phyloP scores from a whole-genome alignment of 2,113 vertebrate genomes.

The Rhynchomys soricoides region DNA sequence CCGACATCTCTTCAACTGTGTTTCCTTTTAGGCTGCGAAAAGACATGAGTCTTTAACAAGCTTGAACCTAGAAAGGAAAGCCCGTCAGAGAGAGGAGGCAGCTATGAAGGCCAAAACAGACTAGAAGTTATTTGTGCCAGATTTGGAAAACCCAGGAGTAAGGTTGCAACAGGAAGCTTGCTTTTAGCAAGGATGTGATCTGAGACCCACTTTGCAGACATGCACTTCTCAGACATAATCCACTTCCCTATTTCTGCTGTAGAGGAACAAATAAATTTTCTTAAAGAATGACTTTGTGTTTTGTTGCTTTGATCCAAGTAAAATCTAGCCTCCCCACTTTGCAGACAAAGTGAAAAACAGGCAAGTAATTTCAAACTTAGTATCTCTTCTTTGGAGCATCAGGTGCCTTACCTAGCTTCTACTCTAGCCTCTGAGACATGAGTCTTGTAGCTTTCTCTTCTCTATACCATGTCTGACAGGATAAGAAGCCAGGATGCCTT shows the following conservation, averaged over 20 bases:
- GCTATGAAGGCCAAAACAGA: slow-evolving; percentile 74
- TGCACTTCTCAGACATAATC: background rate
- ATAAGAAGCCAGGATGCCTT: background rate
- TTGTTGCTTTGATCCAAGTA: slow-evolving; percentile 50
- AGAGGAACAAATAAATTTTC: slow-evolving; percentile 75
- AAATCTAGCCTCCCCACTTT: slow-evolving; percentile 31
- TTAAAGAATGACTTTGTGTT: slow-evolving; percentile 49
- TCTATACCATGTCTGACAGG: background rate
- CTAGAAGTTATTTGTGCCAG: slow-evolving; percentile 17
- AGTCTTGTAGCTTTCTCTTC: background rate
- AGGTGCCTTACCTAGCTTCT: background rate
- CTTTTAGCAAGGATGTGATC: background rate
- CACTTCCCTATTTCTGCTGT: slow-evolving; percentile 17
- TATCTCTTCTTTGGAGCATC: slow-evolving; percentile 3
- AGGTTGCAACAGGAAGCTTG: background rate
- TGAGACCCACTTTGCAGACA: background rate
- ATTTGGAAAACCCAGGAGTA: slow-evolving; percentile 48
- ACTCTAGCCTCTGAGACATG: background rate
- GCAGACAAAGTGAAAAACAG: slow-evolving; percentile 60
- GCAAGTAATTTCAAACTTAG: slow-evolving; percentile 2
- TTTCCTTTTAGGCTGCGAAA: slow-evolving; percentile 85
- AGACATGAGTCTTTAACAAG: slow-evolving; percentile 88
- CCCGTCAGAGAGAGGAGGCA: slow-evolving; percentile 84
- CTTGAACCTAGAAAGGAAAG: slow-evolving; percentile 92
- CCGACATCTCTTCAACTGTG: slow-evolving; percentile 18